Evolutionary conservation across 1,140 invertebrate species (phyloP).

Genomic region (Laodelphax striatellus): DNA sequence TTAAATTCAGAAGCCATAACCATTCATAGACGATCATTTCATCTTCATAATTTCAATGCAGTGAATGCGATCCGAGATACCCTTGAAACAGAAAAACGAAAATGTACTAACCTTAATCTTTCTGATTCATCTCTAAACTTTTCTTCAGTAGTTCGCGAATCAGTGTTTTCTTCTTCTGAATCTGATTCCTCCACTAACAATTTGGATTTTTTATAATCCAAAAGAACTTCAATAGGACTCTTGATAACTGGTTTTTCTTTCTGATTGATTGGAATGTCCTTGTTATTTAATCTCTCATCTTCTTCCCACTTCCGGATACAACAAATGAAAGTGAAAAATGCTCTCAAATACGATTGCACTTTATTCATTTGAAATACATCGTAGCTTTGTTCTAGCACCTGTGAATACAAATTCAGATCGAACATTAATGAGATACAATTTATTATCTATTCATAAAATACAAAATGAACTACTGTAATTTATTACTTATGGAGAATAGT

Average conservation of each 20-base stretch:
- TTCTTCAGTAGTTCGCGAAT: slow-evolving; percentile 36
- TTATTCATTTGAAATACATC: slow-evolving; percentile 41
- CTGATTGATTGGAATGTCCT: not conserved
- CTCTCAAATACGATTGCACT: slow-evolving; percentile 42
- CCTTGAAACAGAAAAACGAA: too few relatives aligned
- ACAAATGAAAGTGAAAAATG: slow-evolving; percentile 48
- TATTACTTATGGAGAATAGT: too few relatives aligned
- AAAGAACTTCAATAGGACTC: slow-evolving; percentile 12
- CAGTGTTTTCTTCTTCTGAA: not conserved
- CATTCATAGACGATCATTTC: too few relatives aligned
- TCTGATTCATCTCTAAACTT: slow-evolving; percentile 37
- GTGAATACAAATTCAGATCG: slow-evolving; percentile 16
- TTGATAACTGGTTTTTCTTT: not conserved
- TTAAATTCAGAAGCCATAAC: too few relatives aligned
- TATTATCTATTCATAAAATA: too few relatives aligned
- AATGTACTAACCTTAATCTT: slow-evolving; percentile 6
- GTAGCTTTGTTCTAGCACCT: slow-evolving; percentile 45
- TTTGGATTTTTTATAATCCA: slow-evolving; percentile 21
- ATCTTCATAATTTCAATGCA: too few relatives aligned
- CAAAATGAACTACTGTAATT: too few relatives aligned
- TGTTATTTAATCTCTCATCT: slow-evolving; percentile 6
- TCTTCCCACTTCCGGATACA: slow-evolving; percentile 39
- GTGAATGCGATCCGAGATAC: too few relatives aligned
- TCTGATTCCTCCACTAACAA: slow-evolving; percentile 15
- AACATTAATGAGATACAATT: too few relatives aligned